Evolutionary conservation across 2,113 vertebrate genomes (phyloP).

Genomic region (Scortum barcoo): DNA sequence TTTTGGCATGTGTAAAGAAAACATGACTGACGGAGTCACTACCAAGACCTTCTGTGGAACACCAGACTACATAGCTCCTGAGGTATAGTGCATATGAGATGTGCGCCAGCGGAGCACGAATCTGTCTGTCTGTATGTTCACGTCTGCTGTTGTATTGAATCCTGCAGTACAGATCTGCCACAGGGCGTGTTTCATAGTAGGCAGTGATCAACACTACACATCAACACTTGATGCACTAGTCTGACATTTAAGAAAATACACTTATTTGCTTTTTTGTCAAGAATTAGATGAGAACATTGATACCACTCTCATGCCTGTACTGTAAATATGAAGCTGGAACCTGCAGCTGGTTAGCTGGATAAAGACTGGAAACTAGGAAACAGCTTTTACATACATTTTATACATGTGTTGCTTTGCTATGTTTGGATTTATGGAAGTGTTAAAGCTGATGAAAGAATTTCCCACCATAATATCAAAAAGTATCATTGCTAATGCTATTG

Average conservation of each 20-base stretch:
- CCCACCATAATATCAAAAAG: too few relatives aligned
- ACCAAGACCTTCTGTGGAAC: conserved; percentile 99
- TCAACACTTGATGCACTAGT: background rate
- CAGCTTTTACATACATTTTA: background rate
- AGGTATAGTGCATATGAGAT: conserved; percentile 84
- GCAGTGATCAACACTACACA: background rate
- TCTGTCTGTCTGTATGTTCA: background rate
- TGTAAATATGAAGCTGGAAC: background rate
- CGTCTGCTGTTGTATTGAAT: background rate
- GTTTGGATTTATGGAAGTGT: too few relatives aligned
- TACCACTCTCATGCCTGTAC: background rate
- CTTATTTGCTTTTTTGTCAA: background rate
- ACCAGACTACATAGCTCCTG: conserved; percentile 98
- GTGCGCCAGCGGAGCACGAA: background rate
- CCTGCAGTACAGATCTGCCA: background rate
- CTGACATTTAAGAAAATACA: background rate
- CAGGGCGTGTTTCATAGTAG: background rate
- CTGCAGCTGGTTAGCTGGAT: background rate
- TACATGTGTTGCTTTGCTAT: too few relatives aligned
- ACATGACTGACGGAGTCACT: conserved; percentile 91
- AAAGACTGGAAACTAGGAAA: too few relatives aligned
- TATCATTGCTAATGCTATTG: too few relatives aligned
- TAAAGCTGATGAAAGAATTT: too few relatives aligned
- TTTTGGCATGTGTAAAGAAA: conserved; percentile 99
- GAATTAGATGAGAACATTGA: background rate